Percentiles rank a stretch among this genome's conserved stretches.
Conservation (phyloP, 2,888 invertebrate species). For the Melinaea marsaeus region DNA sequence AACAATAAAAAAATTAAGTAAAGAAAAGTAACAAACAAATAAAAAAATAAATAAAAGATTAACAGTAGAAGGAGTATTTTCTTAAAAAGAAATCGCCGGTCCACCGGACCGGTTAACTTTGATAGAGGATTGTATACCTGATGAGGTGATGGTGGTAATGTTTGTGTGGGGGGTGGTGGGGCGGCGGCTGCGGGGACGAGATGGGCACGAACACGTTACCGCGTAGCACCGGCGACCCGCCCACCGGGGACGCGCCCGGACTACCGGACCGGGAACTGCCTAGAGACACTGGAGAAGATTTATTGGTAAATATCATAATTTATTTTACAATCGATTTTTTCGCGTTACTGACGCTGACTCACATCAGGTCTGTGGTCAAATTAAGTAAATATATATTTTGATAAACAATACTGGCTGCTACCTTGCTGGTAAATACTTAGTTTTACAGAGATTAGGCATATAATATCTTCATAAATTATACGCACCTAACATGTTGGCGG, state of each 20-base stretch:
- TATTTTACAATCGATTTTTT: too few species aligned
- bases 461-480: constrained; percentile 11
- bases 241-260: constrained; percentile 87
- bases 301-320: too few species aligned
- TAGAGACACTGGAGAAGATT: constrained; percentile 83
- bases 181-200: constrained; percentile 79
- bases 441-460: too few species aligned
- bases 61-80: too few species aligned
- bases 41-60: neutral
- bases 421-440: too few species aligned
- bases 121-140: constrained; percentile 37
- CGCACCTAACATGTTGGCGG: constrained; percentile 95
- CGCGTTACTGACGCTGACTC: too few species aligned
- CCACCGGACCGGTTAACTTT: too few species aligned
- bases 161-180: constrained; percentile 35
- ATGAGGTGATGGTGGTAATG: constrained; percentile 46
- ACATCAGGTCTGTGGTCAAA: too few species aligned
- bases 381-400: too few species aligned
- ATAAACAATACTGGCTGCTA: too few species aligned
- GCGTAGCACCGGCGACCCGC: constrained; percentile 79
- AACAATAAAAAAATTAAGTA: constrained; percentile 3
- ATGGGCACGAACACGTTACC: constrained; percentile 96
- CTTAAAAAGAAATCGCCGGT: too few species aligned
- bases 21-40: neutral
- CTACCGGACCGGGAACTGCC: constrained; percentile 96